A percentile compares a stretch with the other conserved stretches of the same genome.
Conservation (phyloP, 2,888 invertebrate species). For the Odontocerum albicorne region DNA sequence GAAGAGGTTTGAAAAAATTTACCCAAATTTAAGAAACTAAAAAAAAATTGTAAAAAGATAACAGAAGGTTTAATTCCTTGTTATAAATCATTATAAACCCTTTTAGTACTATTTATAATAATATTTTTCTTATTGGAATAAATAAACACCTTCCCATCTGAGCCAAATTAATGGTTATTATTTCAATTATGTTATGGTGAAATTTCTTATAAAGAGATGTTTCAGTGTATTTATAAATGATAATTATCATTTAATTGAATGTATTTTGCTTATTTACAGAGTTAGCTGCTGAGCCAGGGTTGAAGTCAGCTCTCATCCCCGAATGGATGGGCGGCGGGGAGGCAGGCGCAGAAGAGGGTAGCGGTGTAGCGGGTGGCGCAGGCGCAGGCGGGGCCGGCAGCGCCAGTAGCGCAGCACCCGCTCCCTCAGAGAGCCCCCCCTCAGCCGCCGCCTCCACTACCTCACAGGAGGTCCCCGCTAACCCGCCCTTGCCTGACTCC, state of each 20-base stretch:
- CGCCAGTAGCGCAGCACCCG: constrained; percentile 1
- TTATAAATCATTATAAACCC: too few relatives aligned
- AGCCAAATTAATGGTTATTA: too few relatives aligned
- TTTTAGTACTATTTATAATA: too few relatives aligned
- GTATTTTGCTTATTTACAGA: constrained; percentile 22
- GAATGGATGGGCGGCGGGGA: constrained; percentile 29
- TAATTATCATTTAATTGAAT: background rate
- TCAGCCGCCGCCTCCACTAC: background rate
- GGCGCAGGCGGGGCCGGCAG: constrained; percentile 1
- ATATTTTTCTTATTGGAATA: too few relatives aligned
- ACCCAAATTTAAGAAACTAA: too few relatives aligned
- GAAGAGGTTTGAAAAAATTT: too few relatives aligned
- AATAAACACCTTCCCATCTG: too few relatives aligned
- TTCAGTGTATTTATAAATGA: too few relatives aligned
- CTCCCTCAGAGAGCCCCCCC: background rate
- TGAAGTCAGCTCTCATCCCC: constrained; percentile 30
- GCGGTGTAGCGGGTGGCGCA: constrained; percentile 16
- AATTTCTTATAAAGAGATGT: too few relatives aligned
- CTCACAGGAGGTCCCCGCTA: background rate
- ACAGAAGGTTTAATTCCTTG: too few relatives aligned
- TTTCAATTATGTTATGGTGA: too few relatives aligned
- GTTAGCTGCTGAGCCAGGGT: constrained; percentile 25
- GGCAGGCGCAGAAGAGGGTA: constrained; percentile 7
- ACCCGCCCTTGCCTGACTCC: constrained; percentile 2
- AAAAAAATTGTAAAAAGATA: too few relatives aligned